Conservation (phyloP, 37 sponge, comb jelly and placozoan species). For the Agelas oroides region DNA sequence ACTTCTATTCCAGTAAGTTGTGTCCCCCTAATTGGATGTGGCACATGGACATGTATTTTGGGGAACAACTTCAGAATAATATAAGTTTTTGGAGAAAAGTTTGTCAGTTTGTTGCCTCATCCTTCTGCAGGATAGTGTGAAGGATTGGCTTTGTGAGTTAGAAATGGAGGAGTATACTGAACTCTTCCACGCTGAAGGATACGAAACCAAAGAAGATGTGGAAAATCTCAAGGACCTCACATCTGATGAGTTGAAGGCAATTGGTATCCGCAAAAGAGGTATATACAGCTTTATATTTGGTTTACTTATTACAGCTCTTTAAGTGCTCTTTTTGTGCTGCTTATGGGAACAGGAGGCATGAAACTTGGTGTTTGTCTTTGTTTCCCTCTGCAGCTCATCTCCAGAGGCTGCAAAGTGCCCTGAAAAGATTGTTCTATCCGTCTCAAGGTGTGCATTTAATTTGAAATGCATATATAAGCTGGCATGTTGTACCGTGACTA, state of each 20-base stretch:
- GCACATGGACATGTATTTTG: no score
- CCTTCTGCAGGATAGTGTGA: slow-evolving; percentile 29
- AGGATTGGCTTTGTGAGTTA: slow-evolving; percentile 30
- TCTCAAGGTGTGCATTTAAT: slow-evolving; percentile 8
- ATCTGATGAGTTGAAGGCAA: slow-evolving; percentile 48
- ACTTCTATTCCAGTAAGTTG: slow-evolving; percentile 61
- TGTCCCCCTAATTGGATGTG: not conserved
- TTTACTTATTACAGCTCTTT: no score
- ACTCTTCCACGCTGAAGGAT: slow-evolving; percentile 55
- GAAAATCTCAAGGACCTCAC: slow-evolving; percentile 58
- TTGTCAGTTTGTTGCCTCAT: no score
- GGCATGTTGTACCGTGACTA: no score
- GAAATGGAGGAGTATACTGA: slow-evolving; percentile 47
- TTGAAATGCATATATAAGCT: no score
- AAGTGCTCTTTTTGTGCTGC: no score
- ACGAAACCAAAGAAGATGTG: slow-evolving; percentile 46
- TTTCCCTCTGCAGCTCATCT: slow-evolving; percentile 42
- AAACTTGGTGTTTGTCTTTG: no score
- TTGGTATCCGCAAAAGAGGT: slow-evolving; percentile 77
- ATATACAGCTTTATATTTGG: not conserved
- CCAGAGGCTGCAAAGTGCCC: slow-evolving; percentile 12
- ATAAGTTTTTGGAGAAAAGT: no score
- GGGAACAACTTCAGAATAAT: no score
- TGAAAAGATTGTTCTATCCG: slow-evolving; percentile 28
- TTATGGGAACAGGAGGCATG: no score